Evolutionary conservation across 2,888 invertebrate genomes (phyloP), one percentile per base, ranked within the genome.

Genomic region (Allygus modestus): DNA sequence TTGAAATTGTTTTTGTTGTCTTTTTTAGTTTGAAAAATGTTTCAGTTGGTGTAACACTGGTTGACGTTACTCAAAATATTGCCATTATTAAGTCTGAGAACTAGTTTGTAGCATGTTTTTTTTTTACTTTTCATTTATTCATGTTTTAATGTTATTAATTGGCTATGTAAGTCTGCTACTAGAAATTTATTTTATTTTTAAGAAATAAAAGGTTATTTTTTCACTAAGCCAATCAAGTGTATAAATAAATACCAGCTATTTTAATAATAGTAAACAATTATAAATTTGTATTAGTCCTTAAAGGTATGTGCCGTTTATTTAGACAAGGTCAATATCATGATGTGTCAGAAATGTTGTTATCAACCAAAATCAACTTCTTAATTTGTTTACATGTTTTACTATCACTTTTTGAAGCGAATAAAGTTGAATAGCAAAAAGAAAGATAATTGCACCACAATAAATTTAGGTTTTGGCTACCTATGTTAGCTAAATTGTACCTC

Each of bases 81-180:
- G 65, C 65, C 65, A 65, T 65, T 31, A 28, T 65, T 28, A 65
- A 65, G 65, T 65, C 65, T 65, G 65, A 65, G 28, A 28, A 65
- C 17, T 65, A 65, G 65, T 65, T 7, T 65, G 28, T 28, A 31
- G 17, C 15, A 31, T 11, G 0, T 28, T 23, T 58, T 58, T 23
- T 58, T 2, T 58, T 58, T 65, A 9, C 4, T 54, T 54, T 54
- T 54, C 4, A 51, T 51, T 5, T 37, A 7, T 37, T 37, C 37
- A 37, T 37, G 37, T 37, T 4, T 37, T 37, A 11, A 37, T 7
- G 37, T 37, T 37, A 7, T 37, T 7, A 37, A 37, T 7, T 46
- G 12, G 37, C 1, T 46, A 15, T 46, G 46, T 15, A 46, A 46
- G 46, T 46, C 46, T 15, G 46, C 46, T 12, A 46, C 12, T 15